Evolutionary conservation across 2,888 invertebrate genomes (phyloP).

Genomic region (Agriotes lineatus): DNA sequence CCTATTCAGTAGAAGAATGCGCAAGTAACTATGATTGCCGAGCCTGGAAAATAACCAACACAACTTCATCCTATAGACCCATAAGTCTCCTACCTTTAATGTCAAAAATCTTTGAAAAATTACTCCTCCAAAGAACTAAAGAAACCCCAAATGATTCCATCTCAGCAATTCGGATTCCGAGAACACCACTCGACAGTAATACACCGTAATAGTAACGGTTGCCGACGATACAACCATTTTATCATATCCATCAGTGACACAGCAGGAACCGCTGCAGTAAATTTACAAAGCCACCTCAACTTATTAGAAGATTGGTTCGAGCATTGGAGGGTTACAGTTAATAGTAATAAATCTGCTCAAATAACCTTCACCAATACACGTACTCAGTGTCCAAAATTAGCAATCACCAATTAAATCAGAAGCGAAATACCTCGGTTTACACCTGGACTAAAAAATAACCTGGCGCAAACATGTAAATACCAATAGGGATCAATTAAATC

Average conservation of each 20-base stretch:
- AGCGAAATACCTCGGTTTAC: too few species aligned
- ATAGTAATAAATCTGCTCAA: too few species aligned
- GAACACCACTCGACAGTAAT: slow-evolving; percentile 36
- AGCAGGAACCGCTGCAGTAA: too few species aligned
- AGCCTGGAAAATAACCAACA: slow-evolving; percentile 29
- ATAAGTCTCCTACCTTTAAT: too few species aligned
- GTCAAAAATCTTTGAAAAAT: slow-evolving; percentile 45
- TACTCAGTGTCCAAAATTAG: background rate
- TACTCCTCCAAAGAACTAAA: slow-evolving; percentile 23
- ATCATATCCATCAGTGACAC: background rate
- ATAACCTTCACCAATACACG: too few species aligned
- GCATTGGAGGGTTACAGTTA: too few species aligned
- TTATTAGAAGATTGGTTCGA: slow-evolving; percentile 31
- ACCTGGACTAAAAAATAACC: too few species aligned
- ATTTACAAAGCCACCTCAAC: too few species aligned
- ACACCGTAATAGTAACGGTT: slow-evolving; percentile 9
- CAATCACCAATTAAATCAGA: background rate
- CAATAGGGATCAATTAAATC: too few species aligned
- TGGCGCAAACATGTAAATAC: background rate
- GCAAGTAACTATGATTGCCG: background rate
- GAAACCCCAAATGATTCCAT: slow-evolving; percentile 26
- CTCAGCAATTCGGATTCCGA: too few species aligned
- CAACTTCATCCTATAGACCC: slow-evolving; percentile 31
- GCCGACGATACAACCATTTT: slow-evolving; percentile 33
- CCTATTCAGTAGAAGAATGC: slow-evolving; percentile 1